These are phyloP conservation scores for Rattus rattus DNA, from an alignment of 2,113 vertebrate species.

Conservation along the genomic window DNA sequence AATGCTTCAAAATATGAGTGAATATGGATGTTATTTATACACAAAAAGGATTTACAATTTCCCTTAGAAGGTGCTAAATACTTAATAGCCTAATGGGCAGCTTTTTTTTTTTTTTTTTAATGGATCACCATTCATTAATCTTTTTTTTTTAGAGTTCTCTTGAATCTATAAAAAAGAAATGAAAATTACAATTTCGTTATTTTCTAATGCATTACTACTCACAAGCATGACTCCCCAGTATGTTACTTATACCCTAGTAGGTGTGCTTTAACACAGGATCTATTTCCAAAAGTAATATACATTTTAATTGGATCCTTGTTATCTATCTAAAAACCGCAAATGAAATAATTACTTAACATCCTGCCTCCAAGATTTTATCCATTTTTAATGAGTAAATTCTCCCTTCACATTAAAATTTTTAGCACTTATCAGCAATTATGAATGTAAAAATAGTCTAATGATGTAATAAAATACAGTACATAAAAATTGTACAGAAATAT, in stretches of 20 bases:
- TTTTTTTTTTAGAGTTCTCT: not conserved
- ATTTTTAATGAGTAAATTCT: constrained; percentile 73
- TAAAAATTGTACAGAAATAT: constrained; percentile 65
- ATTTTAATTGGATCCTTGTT: constrained; percentile 76
- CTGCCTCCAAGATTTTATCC: constrained; percentile 75
- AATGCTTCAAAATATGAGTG: constrained; percentile 2
- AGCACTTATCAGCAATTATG: constrained; percentile 69
- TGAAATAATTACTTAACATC: constrained; percentile 79
- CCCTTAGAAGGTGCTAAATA: constrained; percentile 20
- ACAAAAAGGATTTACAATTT: not conserved
- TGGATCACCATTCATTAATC: constrained; percentile 34
- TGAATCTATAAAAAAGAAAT: constrained; percentile 56
- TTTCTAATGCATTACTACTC: constrained; percentile 31
- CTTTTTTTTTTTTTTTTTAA: not conserved
- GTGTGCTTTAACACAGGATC: constrained; percentile 44
- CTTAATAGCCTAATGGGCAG: not conserved
- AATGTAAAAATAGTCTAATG: constrained; percentile 78
- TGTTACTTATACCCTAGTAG: constrained; percentile 26
- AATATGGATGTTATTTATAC: not conserved
- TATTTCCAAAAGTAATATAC: constrained; percentile 76
- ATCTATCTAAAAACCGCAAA: constrained; percentile 73
- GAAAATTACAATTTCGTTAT: constrained; percentile 27
- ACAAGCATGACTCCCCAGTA: constrained; percentile 1
- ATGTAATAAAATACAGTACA: constrained; percentile 71
- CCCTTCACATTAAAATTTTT: constrained; percentile 64